Percentiles rank a stretch among this genome's conserved stretches.
phyloP scores from a whole-genome alignment of 2,888 invertebrate species.

The Thumatha senex region DNA sequence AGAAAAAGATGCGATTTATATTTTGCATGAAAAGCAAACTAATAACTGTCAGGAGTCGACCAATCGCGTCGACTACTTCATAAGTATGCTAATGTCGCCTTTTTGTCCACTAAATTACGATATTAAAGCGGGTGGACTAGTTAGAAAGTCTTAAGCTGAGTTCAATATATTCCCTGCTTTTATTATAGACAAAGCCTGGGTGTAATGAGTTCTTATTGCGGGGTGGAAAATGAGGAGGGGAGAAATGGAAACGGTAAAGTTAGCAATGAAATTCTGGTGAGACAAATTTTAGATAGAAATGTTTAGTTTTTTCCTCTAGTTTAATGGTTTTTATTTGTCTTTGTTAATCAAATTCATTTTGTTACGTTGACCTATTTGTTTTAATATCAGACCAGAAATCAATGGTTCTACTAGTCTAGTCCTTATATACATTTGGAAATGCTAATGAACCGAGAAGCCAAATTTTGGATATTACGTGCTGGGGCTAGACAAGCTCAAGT shows the following conservation, averaged over 20 bases:
- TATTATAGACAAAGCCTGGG: slow-evolving; percentile 45
- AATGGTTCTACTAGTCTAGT: too few species aligned
- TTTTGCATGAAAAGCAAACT: slow-evolving; percentile 21
- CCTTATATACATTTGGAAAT: too few species aligned
- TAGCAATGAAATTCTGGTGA: slow-evolving; percentile 45
- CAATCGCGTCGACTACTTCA: slow-evolving; percentile 13
- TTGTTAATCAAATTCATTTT: slow-evolving; percentile 15
- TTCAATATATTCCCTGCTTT: slow-evolving; percentile 43
- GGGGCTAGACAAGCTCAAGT: too few species aligned
- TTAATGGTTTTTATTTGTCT: slow-evolving; percentile 24
- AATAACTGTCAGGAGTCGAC: slow-evolving; percentile 22
- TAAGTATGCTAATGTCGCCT: slow-evolving; percentile 37
- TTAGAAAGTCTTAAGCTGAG: slow-evolving; percentile 37
- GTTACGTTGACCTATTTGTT: slow-evolving; percentile 21
- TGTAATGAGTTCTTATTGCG: slow-evolving; percentile 53
- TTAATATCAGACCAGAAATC: slow-evolving; percentile 4
- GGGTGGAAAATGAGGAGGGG: slow-evolving; percentile 2
- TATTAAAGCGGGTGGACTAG: slow-evolving; percentile 19
- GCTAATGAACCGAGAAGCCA: too few species aligned
- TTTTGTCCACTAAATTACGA: slow-evolving; percentile 12
- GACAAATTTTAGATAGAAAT: slow-evolving; percentile 11
- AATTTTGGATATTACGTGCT: too few species aligned
- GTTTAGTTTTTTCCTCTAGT: slow-evolving; percentile 23
- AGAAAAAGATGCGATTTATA: slow-evolving; percentile 1
- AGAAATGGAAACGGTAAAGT: slow-evolving; percentile 41